phyloP scores from a whole-genome alignment of 2,888 invertebrate genomes.

The Maniola hyperantus region DNA sequence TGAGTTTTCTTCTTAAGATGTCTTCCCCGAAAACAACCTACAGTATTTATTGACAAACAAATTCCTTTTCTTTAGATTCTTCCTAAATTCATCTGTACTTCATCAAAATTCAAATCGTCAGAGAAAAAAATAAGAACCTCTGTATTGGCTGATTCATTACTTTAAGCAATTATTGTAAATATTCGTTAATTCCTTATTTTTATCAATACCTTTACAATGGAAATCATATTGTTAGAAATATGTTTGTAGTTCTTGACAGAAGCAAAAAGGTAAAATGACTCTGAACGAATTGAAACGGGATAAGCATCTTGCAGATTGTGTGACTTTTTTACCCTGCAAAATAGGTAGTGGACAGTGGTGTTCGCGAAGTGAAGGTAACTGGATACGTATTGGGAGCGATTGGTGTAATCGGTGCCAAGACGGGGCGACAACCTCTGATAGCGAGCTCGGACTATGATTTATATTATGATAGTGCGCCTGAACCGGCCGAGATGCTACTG shows the following conservation, averaged over 20 bases:
- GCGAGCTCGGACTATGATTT: slow-evolving; percentile 47
- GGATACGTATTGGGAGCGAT: slow-evolving; percentile 44
- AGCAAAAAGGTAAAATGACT: background rate
- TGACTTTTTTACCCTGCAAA: background rate
- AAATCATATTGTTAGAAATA: too few species aligned
- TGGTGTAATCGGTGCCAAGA: slow-evolving; percentile 58
- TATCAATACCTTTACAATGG: too few species aligned
- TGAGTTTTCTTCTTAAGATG: too few species aligned
- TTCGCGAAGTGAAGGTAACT: slow-evolving; percentile 42
- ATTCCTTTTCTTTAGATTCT: too few species aligned
- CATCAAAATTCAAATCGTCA: too few species aligned
- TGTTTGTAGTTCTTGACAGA: background rate
- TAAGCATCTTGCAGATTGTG: background rate
- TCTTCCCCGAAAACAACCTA: too few species aligned
- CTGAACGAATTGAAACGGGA: background rate
- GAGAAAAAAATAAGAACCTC: too few species aligned
- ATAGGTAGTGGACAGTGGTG: slow-evolving; percentile 18
- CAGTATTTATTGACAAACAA: too few species aligned
- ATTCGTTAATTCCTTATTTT: too few species aligned
- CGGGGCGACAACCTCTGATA: slow-evolving; percentile 77
- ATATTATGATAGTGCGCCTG: slow-evolving; percentile 50
- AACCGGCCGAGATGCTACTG: slow-evolving; percentile 53
- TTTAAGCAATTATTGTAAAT: too few species aligned
- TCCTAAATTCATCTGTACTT: too few species aligned
- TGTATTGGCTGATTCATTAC: too few species aligned